Evolutionary conservation across 2,797 vertebrate species (phyloP), one percentile per base, ranked within the genome.

Genomic region (Tolypeutes matacus): DNA sequence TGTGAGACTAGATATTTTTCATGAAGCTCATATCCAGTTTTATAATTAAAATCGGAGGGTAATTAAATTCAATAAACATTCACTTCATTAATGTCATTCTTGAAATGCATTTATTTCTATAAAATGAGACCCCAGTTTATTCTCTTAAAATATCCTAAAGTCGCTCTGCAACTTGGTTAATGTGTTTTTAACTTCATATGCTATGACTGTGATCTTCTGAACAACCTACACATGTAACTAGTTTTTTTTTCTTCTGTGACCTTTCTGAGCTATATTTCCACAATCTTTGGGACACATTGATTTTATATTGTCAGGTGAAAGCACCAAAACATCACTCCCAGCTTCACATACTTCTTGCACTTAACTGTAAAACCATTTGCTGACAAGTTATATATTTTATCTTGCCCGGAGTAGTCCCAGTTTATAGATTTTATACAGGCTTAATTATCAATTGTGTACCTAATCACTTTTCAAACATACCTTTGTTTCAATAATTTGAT

Each of bases 101-200:
- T 92, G 67, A 92, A 80, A 92, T 62, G 49, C 2, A 31, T 51
- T 90, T 88, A 82, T 86, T 78, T 95, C 17, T 88, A 20, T 17
- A 94, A 86, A 92, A 70, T 13, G 82, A 92, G 8, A 82, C 42
- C 6, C 4, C 92, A 42, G 9, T n/a, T 3, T 14, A 12, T 65
- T 53, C 77, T 18, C 65, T 21, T 85, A 34, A 73, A 82, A 34
- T 60, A 49, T 87, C 29, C 25, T 67, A 62, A 15, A 56, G 49
- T 83, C 70, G 18, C 1, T 89, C 56, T 93, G 27, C 15, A 82
- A 76, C 23, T 65, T 81, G 11, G 42, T 65, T 18, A 36, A n/a
- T 7, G 4, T 65, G 83, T 69, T 96, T 56, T 95, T 86, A 86
- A 88, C 23, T 92, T 80, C 4, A 29, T 70, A 49, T 64, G 21